Base-by-base conservation (phyloP, 2,113 vertebrate species). In the Orthonyx spaldingii region DNA sequence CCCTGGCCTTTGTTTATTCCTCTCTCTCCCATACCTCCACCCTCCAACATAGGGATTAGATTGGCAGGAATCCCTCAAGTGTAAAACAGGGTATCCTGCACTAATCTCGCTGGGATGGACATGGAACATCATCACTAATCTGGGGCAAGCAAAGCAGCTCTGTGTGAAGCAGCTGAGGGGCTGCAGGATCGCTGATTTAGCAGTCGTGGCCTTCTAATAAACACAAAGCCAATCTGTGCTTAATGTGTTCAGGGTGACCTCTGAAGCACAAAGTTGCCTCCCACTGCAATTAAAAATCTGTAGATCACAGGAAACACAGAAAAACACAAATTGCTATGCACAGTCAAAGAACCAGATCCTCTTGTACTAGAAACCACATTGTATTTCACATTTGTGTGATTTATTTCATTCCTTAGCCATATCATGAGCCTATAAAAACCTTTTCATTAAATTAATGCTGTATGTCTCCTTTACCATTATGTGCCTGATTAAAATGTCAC, bases 401-500 rank as follows among this genome's bases (percentile, higher is more conserved):
- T 57, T 82, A 71, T 88, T 95, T 91, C 28, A 50, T 86, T 83
- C 60, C 84, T 61, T 65, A 47, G 74, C 42, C 33, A 35, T 71
- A 87, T 71, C 66, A 84, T 15, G 4, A 81, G 55, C 42, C 50
- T 75, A 63, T 41, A 68, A 90, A 91, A 95, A 89, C 75, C 47
- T 17, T 85, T 68, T 60, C 78, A 56, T 84, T 96, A 96, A 78
- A 89, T 78, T 46, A 79, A 81, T 84, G 23, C 32, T 89, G 72
- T 66, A 44, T 84, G 63, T 69, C 69, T 96, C 71, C 65, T 78
- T 92, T 79, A 69, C 42, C 28, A 72, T 20, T 28, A 86, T 49
- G 70, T 74, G 64, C 56, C 64, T 83, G 93, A 97, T 95, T 95
- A 95, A 95, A 95, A 92, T 59, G 42, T 42, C 83, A 59, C 59